A percentile compares a stretch with the other conserved stretches of the same genome.
Evolutionary conservation across 2,113 vertebrate species (phyloP).

Genomic region (Tichodroma muraria): DNA sequence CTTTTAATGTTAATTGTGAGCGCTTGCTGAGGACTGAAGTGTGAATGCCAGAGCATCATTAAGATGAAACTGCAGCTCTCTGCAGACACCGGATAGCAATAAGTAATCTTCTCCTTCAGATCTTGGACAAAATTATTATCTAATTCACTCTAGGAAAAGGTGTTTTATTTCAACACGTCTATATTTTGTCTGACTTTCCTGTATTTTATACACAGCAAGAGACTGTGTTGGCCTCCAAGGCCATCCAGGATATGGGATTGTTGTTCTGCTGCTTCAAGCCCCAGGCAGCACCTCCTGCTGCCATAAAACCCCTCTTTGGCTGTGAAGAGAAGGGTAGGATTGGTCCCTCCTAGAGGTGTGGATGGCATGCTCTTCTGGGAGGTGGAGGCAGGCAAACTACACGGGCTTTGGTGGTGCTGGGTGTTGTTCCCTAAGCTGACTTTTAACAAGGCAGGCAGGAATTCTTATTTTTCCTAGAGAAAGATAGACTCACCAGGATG

Average conservation of each 20-base stretch:
- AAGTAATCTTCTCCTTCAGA: not conserved
- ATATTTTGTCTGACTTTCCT: not conserved
- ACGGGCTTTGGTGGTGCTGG: accelerated
- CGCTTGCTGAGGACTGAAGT: not conserved
- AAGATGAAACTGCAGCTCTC: not conserved
- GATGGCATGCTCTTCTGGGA: not conserved
- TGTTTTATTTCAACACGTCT: not conserved
- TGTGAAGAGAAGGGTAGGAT: too few species aligned
- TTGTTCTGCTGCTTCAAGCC: not conserved
- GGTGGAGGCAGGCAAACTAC: not conserved
- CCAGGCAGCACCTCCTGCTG: not conserved
- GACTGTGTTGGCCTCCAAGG: accelerated
- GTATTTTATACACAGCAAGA: not conserved
- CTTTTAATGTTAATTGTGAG: not conserved
- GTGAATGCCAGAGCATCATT: not conserved
- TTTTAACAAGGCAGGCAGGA: not conserved
- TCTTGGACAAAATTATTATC: not conserved
- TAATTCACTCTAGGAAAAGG: not conserved
- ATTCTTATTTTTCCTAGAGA: not conserved
- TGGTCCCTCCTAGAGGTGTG: accelerated
- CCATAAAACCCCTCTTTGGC: not conserved
- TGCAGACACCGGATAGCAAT: not conserved
- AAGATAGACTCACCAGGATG: not conserved
- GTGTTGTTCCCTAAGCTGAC: not conserved
- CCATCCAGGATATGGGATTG: accelerated